A percentile compares a stretch with the other conserved stretches of the same genome.
These are phyloP conservation scores for Esox masquinongy DNA, from an alignment of 2,797 vertebrate species.

Conservation along the genomic window DNA sequence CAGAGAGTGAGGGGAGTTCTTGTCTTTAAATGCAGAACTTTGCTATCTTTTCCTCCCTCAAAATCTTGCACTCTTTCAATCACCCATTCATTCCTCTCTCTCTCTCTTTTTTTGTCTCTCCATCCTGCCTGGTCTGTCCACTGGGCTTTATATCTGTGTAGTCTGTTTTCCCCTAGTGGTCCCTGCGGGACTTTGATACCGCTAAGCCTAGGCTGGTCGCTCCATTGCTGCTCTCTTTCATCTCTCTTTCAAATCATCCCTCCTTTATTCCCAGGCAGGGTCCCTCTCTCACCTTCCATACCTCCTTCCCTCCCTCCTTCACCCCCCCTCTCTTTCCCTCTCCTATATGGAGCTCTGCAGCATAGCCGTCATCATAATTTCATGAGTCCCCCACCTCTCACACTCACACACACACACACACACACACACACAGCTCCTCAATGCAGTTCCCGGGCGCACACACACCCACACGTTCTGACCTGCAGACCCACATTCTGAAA, in stretches of 20 bases:
- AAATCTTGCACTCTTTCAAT: not conserved
- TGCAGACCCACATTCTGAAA: not conserved
- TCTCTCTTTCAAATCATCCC: conserved; percentile 4
- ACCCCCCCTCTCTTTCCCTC: not conserved
- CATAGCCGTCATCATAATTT: conserved; percentile 40
- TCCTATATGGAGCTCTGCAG: conserved; percentile 29
- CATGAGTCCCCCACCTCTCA: conserved; percentile 26
- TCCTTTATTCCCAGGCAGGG: not conserved
- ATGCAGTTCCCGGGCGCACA: conserved; percentile 10
- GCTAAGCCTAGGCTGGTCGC: not conserved
- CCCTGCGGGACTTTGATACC: conserved; percentile 3
- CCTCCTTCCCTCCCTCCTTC: not conserved
- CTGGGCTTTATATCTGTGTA: not conserved
- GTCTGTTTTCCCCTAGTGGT: not conserved
- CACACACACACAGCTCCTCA: not conserved
- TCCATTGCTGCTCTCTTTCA: conserved; percentile 14
- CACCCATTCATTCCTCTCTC: conserved; percentile 8
- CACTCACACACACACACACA: not conserved
- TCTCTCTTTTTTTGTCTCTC: conserved; percentile 23
- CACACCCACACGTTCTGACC: not conserved
- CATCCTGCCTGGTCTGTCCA: conserved; percentile 17
- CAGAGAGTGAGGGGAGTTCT: not conserved
- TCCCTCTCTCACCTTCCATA: not conserved
- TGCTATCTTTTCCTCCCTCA: not conserved
- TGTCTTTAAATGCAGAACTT: not conserved